These are phyloP conservation scores for Pseudomyrmex concolor DNA, from an alignment of 1,140 invertebrate genomes.

Conservation along the genomic window DNA sequence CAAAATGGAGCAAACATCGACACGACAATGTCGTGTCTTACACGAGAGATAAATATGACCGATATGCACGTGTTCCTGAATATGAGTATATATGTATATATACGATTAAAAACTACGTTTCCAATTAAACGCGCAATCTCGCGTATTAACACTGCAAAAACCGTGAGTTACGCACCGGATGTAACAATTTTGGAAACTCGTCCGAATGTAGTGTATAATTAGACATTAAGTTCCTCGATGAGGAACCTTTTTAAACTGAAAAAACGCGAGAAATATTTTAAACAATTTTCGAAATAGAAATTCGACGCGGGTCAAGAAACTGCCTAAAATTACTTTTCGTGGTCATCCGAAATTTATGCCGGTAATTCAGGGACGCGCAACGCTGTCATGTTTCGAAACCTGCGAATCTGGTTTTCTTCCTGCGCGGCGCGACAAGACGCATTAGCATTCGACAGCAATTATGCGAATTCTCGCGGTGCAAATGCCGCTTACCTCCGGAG, in stretches of 20 bases:
- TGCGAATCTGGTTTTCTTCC: slow-evolving; percentile 75
- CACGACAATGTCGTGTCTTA: slow-evolving; percentile 63
- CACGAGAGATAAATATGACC: slow-evolving; percentile 67
- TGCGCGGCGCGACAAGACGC: slow-evolving; percentile 59
- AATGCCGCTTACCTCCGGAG: slow-evolving; percentile 63
- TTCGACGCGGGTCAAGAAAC: too few relatives aligned
- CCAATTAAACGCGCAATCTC: not conserved
- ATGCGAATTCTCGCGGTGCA: slow-evolving; percentile 70
- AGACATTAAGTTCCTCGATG: too few relatives aligned
- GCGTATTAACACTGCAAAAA: too few relatives aligned
- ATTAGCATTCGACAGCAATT: slow-evolving; percentile 76
- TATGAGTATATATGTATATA: too few relatives aligned
- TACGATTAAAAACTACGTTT: not conserved
- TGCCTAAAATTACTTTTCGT: slow-evolving; percentile 35
- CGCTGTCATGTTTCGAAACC: slow-evolving; percentile 65
- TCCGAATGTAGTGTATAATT: too few relatives aligned
- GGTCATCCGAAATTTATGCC: slow-evolving; percentile 43
- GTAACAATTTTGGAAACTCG: too few relatives aligned
- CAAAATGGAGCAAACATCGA: slow-evolving; percentile 69
- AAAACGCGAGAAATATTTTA: too few relatives aligned
- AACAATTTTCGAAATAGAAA: too few relatives aligned
- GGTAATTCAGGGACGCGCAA: slow-evolving; percentile 26
- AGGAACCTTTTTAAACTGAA: too few relatives aligned
- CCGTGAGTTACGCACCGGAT: too few relatives aligned
- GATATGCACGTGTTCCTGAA: slow-evolving; percentile 54